Evolutionary conservation across 2,797 vertebrate species (phyloP).

Genomic region (Graptemys geographica): DNA sequence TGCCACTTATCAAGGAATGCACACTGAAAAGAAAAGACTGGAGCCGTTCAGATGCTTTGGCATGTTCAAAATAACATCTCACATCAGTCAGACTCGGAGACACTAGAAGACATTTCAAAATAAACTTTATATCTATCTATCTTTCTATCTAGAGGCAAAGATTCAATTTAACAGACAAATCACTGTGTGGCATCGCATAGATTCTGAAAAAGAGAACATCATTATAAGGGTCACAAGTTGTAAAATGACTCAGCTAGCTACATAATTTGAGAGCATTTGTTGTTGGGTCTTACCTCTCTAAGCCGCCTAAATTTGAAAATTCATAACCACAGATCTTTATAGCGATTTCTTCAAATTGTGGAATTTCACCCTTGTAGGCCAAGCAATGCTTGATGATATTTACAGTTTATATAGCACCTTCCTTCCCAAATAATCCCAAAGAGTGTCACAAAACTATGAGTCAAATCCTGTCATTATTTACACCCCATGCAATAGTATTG

Average conservation of each 20-base stretch:
- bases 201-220: constrained; percentile 44
- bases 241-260: constrained; percentile 47
- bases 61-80: constrained; percentile 87
- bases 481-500: not conserved
- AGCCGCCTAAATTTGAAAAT: constrained; percentile 45
- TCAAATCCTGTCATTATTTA: not conserved
- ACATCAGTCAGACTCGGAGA: constrained; percentile 83
- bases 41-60: constrained; percentile 80
- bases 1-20: constrained; percentile 84
- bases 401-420: not conserved
- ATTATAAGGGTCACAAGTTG: constrained; percentile 49
- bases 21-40: constrained; percentile 80
- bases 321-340: not conserved
- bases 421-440: not conserved
- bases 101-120: constrained; percentile 79
- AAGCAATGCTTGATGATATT: not conserved
- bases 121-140: constrained; percentile 74
- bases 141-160: constrained; percentile 76
- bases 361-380: not conserved
- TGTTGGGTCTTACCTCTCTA: not conserved
- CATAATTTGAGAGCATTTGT: constrained; percentile 22
- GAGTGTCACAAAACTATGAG: not conserved
- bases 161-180: constrained; percentile 76
- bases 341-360: not conserved
- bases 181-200: constrained; percentile 23